Evolutionary conservation across 2,888 invertebrate genomes (phyloP), one percentile per base, ranked within the genome.

Genomic region (Sphaerolaimus hirsutus): DNA sequence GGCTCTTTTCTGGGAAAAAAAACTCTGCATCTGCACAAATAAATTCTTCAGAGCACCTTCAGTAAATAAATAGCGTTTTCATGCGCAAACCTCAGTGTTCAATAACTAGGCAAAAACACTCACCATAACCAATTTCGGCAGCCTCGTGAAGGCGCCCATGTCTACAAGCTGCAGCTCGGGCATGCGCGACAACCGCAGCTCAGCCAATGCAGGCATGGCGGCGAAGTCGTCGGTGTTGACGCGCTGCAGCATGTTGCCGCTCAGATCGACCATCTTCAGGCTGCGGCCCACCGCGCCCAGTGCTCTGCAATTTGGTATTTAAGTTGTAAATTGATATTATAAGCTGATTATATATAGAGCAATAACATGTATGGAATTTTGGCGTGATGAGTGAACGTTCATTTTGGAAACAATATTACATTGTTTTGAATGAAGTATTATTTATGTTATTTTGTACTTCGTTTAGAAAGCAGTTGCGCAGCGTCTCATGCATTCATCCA

Each of bases 131-230:
- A 68, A 55, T 25, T 58, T 51, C 3, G 60, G 58, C 43, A 68
- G 53, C 50, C 65, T 62, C 49, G 56, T 54, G 51, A 69, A 68
- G 2, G 67, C 63, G 32, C 58, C 56, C 22, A 54, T 54, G 48
- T 67, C 67, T 5, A 68, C 56, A 1, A 64, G 53, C n/a, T 47
- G 46, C 14, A 69, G 56, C 29, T 59, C 55, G 1, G 61, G 60
- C 58, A 65, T 59, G 48, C 60, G 59, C 43, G 60, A 59, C 3
- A 68, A 49, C 3, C 60, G 59, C 2, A 68, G 46, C 46, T 62
- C 59, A 1, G 55, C 52, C 10, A 66, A 55, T 19, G 2, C 1
- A 37, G 55, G 54, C 25, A 66, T 53, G 17, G 54, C 52, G 5
- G 55, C 52, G 27, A 63, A 61, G 45, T 55, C 52, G 48, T 53